Evolutionary conservation across 1,140 invertebrate genomes (phyloP).

Genomic region (Temnothorax curvispinosus): DNA sequence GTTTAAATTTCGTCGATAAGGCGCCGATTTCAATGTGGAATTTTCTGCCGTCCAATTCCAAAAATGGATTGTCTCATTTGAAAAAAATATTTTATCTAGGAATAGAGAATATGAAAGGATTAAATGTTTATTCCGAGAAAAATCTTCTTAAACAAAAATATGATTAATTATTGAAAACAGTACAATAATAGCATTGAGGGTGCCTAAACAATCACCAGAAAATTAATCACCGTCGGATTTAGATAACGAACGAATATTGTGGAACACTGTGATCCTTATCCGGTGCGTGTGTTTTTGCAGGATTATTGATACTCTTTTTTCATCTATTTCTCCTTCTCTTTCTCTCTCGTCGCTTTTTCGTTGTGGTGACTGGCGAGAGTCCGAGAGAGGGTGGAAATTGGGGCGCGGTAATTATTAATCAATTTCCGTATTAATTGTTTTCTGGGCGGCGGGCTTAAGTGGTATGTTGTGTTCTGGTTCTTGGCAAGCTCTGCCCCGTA

Average conservation of each 20-base stretch:
- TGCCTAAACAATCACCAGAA: not conserved
- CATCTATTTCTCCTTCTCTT: not conserved
- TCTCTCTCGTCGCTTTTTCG: slow-evolving; percentile 25
- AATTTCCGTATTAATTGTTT: slow-evolving; percentile 83
- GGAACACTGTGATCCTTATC: not conserved
- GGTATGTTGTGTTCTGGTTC: slow-evolving; percentile 80
- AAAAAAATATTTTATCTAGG: not conserved
- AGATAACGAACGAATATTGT: slow-evolving; percentile 8
- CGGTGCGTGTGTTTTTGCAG: not conserved
- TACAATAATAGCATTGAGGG: not conserved
- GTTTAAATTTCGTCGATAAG: slow-evolving; percentile 52
- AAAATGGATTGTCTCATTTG: not conserved
- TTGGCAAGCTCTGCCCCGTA: slow-evolving; percentile 76
- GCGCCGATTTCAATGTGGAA: not conserved
- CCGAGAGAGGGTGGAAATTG: slow-evolving; percentile 68
- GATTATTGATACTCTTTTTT: slow-evolving; percentile 32
- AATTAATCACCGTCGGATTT: slow-evolving; percentile 29
- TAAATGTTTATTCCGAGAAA: not conserved
- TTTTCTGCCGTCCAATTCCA: not conserved
- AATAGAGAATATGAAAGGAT: not conserved
- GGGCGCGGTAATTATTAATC: slow-evolving; percentile 80
- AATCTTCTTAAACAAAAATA: not conserved
- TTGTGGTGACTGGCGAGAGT: slow-evolving; percentile 66
- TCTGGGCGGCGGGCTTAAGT: slow-evolving; percentile 78
- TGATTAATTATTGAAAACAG: not conserved